Conservation (phyloP, 2,113 vertebrate genomes). For the Boleophthalmus pectinirostris region DNA sequence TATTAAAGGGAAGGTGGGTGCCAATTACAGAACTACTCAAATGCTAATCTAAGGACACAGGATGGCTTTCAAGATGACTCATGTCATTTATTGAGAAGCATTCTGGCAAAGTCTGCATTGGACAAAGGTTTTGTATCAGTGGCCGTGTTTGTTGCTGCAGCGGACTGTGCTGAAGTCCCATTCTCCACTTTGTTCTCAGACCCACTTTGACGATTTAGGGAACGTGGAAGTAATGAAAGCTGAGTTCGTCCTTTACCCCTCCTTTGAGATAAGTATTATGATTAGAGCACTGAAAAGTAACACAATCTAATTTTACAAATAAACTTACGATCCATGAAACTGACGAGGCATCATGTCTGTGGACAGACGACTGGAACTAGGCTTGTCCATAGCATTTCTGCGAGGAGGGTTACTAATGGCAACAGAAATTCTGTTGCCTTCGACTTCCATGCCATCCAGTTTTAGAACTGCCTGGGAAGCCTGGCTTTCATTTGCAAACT, state of each 20-base stretch:
- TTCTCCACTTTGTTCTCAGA: conserved; percentile 81
- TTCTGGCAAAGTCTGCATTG: conserved; percentile 93
- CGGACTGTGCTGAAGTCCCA: conserved; percentile 72
- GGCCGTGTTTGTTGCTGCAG: conserved; percentile 10
- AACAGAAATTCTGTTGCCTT: conserved; percentile 85
- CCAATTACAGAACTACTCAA: conserved; percentile 39
- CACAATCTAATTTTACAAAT: neutral
- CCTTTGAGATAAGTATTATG: conserved; percentile 57
- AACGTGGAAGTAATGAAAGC: conserved; percentile 88
- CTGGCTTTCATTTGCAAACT: conserved; percentile 88
- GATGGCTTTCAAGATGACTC: conserved; percentile 75
- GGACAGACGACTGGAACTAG: conserved; percentile 51
- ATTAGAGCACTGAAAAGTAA: neutral
- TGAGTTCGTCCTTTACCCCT: conserved; percentile 93
- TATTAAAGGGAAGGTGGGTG: conserved; percentile 59
- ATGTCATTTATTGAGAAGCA: conserved; percentile 90
- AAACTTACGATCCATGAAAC: conserved; percentile 87
- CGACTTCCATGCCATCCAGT: conserved; percentile 84
- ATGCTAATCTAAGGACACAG: conserved; percentile 79
- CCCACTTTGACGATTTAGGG: conserved; percentile 81
- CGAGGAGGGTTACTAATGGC: conserved; percentile 94
- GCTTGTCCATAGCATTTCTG: conserved; percentile 72
- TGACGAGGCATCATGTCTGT: conserved; percentile 71
- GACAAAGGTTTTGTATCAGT: conserved; percentile 83
- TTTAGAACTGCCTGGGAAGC: conserved; percentile 92